phyloP scores from a whole-genome alignment of 2,888 invertebrate genomes.

The Periphyllus acericola region DNA sequence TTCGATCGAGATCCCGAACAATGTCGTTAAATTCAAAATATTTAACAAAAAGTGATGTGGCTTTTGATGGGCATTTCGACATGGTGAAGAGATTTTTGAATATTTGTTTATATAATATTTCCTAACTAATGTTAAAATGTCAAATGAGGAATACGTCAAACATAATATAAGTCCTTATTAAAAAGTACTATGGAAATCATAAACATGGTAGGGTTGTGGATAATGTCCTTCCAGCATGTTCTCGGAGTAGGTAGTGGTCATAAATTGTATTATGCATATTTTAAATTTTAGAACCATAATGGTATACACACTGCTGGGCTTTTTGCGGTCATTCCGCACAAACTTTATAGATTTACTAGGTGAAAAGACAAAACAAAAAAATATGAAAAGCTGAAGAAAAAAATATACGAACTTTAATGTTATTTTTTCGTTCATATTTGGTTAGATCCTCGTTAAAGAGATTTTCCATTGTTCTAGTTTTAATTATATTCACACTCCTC shows the following conservation, averaged over 20 bases:
- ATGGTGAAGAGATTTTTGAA: too few relatives aligned
- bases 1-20: too few relatives aligned
- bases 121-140: background rate
- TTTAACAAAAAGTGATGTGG: too few relatives aligned
- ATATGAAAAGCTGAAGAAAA: background rate
- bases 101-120: background rate
- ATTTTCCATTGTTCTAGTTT: constrained; percentile 40
- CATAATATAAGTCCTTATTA: background rate
- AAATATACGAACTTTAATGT: background rate
- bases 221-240: background rate
- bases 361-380: background rate
- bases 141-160: background rate
- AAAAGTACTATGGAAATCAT: constrained; percentile 5
- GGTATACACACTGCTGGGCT: background rate
- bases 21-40: too few relatives aligned
- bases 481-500: constrained; percentile 58
- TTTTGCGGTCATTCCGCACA: too few relatives aligned
- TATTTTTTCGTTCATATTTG: constrained; percentile 39
- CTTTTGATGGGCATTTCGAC: too few relatives aligned
- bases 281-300: constrained; percentile 7
- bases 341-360: constrained; percentile 19
- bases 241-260: background rate
- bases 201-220: constrained; percentile 1
- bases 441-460: constrained; percentile 20
- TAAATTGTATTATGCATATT: constrained; percentile 23